Evolutionary conservation across 2,888 invertebrate species (phyloP), one percentile per base, ranked within the genome.

Genomic region (Drosophila nigricruria): DNA sequence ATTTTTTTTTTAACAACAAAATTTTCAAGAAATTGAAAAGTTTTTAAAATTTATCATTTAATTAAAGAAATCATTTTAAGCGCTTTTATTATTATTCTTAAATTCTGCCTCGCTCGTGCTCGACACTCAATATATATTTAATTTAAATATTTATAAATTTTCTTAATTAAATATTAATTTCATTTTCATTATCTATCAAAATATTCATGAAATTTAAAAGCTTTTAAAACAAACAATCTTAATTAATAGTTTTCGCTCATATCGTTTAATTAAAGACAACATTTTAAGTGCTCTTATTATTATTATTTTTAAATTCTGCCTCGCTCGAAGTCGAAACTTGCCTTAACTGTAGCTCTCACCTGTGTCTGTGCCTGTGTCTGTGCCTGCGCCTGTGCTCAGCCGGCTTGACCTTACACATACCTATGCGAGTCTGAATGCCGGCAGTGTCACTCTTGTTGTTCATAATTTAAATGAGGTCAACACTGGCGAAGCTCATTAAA

Each of bases 391-490:
- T 3, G n/a, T 23, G 14, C 50, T 57, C 60, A 45, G 58, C 25
- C 58, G 83, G 52, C 47, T 18, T 53, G 80, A 65, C 79, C 68
- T 63, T 70, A 52, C 25, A 25, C 18, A 34, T 36, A 42, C 5
- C 36, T 14, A 10, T 20, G 3, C 12, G 25, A 45, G 16, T 49
- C 20, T 70, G 36, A 70, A 47, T 53, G 70, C 49, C 42, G 62
- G 54, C 69, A 52, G 56, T 70, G 76, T 54, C 64, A 53, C 53
- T 68, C 49, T 74, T 69, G 63, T 72, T 76, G 67, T 82, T 79
- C 56, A 81, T 82, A 85, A 73, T 75, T 79, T 60, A 69, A 85
- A 82, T 69, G 78, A 88, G 88, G 86, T 88, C 81, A 86, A 77
- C 78, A 68, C 66, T 73, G 83, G 64, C 57, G 68, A 69, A 85